Evolutionary conservation across 2,113 vertebrate genomes (phyloP).

Genomic region (Podocnemis expansa): DNA sequence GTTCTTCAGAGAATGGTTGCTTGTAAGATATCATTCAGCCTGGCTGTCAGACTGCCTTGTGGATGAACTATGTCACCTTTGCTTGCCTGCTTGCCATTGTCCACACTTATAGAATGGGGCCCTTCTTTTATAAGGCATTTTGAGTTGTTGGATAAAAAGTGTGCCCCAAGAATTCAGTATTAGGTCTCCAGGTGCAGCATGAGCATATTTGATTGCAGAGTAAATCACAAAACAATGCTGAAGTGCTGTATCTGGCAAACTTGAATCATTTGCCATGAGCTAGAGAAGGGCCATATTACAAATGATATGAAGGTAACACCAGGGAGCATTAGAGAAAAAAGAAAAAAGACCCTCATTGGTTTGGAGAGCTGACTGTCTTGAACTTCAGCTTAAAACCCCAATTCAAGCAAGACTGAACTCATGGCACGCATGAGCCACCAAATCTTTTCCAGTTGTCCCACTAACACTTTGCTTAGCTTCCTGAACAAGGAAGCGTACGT

Average conservation of each 20-base stretch:
- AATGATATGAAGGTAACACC: constrained; percentile 42
- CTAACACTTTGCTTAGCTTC: constrained; percentile 26
- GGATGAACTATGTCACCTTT: neutral
- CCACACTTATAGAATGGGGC: neutral
- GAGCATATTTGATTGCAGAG: constrained; percentile 14
- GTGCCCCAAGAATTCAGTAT: neutral
- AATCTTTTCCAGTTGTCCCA: constrained; percentile 21
- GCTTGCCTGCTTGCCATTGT: neutral
- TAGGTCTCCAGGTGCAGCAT: neutral
- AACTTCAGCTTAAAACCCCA: constrained; percentile 9
- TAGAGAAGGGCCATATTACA: neutral
- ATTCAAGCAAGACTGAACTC: constrained; percentile 21
- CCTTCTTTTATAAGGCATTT: neutral
- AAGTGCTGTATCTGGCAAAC: constrained; percentile 11
- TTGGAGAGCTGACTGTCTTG: neutral
- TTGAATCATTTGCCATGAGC: neutral
- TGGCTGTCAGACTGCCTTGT: neutral
- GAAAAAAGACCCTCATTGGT: neutral
- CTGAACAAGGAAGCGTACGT: neutral
- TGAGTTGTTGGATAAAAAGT: constrained; percentile 15
- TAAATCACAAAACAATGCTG: constrained; percentile 43
- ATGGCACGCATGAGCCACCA: neutral
- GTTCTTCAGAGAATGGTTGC: neutral
- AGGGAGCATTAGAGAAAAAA: neutral
- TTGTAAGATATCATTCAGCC: neutral